Base-by-base conservation (phyloP, 2,888 invertebrate genomes). In the Netelia melanura region DNA sequence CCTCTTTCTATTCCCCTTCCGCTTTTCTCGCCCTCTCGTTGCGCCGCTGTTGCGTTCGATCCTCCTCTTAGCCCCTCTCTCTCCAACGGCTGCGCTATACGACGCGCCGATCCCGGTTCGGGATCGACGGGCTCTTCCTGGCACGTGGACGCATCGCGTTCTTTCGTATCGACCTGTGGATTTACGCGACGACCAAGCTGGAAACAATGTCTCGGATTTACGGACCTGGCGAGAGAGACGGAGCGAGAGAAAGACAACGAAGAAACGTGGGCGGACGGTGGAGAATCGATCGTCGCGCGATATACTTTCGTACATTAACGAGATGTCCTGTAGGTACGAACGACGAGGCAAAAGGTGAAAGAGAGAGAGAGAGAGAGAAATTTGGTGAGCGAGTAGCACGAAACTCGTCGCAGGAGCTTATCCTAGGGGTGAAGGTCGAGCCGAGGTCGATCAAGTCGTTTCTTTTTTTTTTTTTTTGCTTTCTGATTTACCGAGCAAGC, bases 161-260 rank as follows among this genome's bases (percentile, higher is more conserved):
- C 91, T 91, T 91, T 89, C 88, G 89, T 92, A 92, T 93, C 91
- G 92, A 92, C 92, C 92, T 91, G 92, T 92, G 89, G 92, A 92
- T 92, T 92, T 92, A 90, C 72, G 64, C 83, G 77, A 81, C 85
- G 5, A 38, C 6, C 14, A 14, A 38, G 52, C 8, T 17, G 8
- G 67, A 21, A n/a, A 25, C 17, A 21, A 25, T 23, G 11, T n/a
- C 44, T 6, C 23, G n/a, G 61, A 48, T 43, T 1, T 48, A 25
- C 44, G 9, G 48, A 25, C 25, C n/a, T 3, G 21, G 56, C n/a
- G 21, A 56, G 56, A 52, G 52, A 56, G 56, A 56, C 21, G 9
- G 21, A 56, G 56, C 21, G 56, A 8, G 21, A 56, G 2, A 56
- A 10, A 56, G 43, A 44, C 23, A 38, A 56, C 8, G 10, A 62